phyloP scores from a whole-genome alignment of 2,888 invertebrate species.

The Phaedon cochleariae region DNA sequence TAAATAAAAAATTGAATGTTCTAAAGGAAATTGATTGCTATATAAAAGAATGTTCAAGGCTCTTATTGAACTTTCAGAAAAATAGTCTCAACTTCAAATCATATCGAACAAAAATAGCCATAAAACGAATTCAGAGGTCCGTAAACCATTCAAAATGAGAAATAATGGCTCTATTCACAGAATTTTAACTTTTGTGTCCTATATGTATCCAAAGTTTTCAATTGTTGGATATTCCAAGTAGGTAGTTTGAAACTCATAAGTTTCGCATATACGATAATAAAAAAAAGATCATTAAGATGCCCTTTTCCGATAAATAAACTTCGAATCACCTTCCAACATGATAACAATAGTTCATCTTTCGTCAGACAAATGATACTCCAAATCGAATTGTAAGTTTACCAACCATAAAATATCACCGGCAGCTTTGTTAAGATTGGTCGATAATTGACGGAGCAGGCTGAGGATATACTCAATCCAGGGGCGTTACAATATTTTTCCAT shows the following conservation, averaged over 20 bases:
- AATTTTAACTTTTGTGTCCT: slow-evolving; percentile 8
- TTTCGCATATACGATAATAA: slow-evolving; percentile 31
- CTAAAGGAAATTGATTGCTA: no score
- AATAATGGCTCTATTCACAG: slow-evolving; percentile 25
- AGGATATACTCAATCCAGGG: slow-evolving; percentile 5
- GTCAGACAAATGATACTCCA: slow-evolving; percentile 35
- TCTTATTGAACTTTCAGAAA: no score
- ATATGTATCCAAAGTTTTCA: slow-evolving; percentile 18
- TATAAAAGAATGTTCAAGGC: no score
- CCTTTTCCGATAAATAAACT: slow-evolving; percentile 44
- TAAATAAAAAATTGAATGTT: no score
- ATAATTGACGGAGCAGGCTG: slow-evolving; percentile 41
- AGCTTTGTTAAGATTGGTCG: slow-evolving; percentile 29
- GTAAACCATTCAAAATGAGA: slow-evolving; percentile 23
- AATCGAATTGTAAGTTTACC: slow-evolving; percentile 47
- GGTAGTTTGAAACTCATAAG: slow-evolving; percentile 42
- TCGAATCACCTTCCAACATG: slow-evolving; percentile 30
- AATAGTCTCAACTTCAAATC: neutral
- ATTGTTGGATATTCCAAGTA: slow-evolving; percentile 29
- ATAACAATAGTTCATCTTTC: slow-evolving; percentile 30
- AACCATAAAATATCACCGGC: slow-evolving; percentile 50
- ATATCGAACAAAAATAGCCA: neutral
- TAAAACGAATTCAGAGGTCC: slow-evolving; percentile 15
- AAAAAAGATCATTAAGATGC: slow-evolving; percentile 37
- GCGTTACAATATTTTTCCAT: neutral